phyloP scores from a whole-genome alignment of 53 echinoderm and acorn worm species.

The Echinometra lucunter region DNA sequence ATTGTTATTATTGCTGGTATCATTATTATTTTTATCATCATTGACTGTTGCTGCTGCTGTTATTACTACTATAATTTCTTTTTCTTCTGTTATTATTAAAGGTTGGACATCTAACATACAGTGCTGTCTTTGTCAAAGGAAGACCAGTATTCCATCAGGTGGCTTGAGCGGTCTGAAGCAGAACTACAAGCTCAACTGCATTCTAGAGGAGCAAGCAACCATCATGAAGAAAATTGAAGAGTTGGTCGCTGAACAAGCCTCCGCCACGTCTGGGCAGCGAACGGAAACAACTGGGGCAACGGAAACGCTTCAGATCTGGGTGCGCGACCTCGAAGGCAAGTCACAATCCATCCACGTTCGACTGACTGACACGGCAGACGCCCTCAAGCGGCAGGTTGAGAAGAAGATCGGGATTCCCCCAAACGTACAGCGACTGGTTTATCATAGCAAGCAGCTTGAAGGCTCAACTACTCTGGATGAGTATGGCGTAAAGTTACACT shows the following conservation, averaged over 20 bases:
- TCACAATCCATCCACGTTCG: constrained; percentile 22
- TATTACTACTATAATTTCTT: neutral
- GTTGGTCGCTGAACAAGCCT: neutral
- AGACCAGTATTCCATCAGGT: neutral
- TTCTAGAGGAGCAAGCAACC: constrained; percentile 20
- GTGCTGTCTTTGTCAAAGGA: constrained; percentile 46
- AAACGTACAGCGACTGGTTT: constrained; percentile 6
- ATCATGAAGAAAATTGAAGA: constrained; percentile 9
- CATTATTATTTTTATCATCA: neutral
- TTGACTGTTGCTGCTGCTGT: too few species aligned
- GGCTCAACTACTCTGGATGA: neutral
- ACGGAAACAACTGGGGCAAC: neutral
- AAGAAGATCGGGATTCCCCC: constrained; percentile 49
- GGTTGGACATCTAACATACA: constrained; percentile 49
- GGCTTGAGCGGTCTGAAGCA: constrained; percentile 41
- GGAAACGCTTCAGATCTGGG: constrained; percentile 27
- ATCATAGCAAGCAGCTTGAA: neutral
- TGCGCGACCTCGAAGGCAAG: constrained; percentile 51
- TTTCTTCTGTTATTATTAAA: neutral
- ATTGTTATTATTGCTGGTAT: too few species aligned
- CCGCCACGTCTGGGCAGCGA: neutral
- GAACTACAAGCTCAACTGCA: constrained; percentile 61
- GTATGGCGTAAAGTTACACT: neutral
- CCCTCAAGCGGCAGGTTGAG: constrained; percentile 52
- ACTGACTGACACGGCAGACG: constrained; percentile 4